phyloP scores from a whole-genome alignment of 1,140 invertebrate species.

The Eciton burchellii region DNA sequence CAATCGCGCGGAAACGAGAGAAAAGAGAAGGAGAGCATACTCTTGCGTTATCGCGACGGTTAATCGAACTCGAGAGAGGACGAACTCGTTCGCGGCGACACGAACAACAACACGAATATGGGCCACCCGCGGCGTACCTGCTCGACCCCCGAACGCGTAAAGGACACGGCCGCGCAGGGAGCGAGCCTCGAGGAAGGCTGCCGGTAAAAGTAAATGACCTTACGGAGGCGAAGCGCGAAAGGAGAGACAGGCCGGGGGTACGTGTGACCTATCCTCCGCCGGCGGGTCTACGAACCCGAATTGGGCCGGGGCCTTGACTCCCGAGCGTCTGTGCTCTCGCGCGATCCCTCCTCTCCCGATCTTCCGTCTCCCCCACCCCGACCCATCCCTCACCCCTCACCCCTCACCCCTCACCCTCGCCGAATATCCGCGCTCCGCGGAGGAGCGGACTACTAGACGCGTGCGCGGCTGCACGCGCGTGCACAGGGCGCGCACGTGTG shows the following conservation, averaged over 20 bases:
- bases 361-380: not conserved
- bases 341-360: not conserved
- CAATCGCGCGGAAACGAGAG: too few species aligned
- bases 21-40: too few species aligned
- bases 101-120: not conserved
- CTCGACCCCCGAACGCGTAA: slow-evolving; percentile 32
- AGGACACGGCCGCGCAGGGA: slow-evolving; percentile 36
- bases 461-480: slow-evolving; percentile 55
- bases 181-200: slow-evolving; percentile 66
- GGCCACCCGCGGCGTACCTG: slow-evolving; percentile 18
- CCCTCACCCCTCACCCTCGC: slow-evolving; percentile 7
- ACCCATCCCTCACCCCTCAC: not conserved
- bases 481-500: slow-evolving; percentile 43
- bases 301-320: slow-evolving; percentile 83
- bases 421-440: slow-evolving; percentile 49
- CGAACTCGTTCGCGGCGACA: not conserved
- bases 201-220: slow-evolving; percentile 85
- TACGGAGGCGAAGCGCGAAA: slow-evolving; percentile 64
- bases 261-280: slow-evolving; percentile 78
- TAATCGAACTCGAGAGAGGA: not conserved
- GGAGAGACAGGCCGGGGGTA: slow-evolving; percentile 6
- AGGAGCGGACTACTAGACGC: not conserved
- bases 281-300: slow-evolving; percentile 81
- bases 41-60: not conserved
- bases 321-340: slow-evolving; percentile 23